Base-by-base conservation (phyloP, 1,140 invertebrate species). In the Steinernema khuongi region DNA sequence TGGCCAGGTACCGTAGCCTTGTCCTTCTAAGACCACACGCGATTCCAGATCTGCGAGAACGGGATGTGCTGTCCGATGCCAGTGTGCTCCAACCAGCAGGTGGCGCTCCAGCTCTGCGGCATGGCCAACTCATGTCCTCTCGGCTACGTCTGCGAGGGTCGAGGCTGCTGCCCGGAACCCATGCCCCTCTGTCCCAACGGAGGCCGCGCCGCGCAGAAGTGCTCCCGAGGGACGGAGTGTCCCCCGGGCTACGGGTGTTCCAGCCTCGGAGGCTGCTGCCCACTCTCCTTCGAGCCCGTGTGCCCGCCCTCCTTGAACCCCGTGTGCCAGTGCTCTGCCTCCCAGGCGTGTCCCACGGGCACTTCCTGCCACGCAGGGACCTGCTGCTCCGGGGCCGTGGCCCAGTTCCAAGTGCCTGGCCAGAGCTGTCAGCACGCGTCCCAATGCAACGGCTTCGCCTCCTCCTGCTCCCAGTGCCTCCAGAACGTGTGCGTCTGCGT, bases 241-340 rank as follows among this genome's bases (percentile, higher is more conserved):
- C 81, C 81, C 17, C 68, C 78, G 18, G 82, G 82, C 26, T 82
- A 83, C 71, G 77, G 81, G 70, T 82, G 79, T 44, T 81, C 81
- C 19, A 68, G 75, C 17, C 29, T 77, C 11, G 80, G 82, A 18
- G 82, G 79, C n/a, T 84, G 81, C 66, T 83, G 81, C 68, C 80
- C 76, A 30, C 60, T 79, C 11, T 81, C 73, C 18, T 71, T 77
- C 67, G 72, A 74, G 44, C 78, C 78, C 22, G 75, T 74, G n/a
- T 81, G 80, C 67, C 82, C 81, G 22, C 50, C 73, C 29, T 75
- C 72, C 32, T 70, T 70, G 29, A 73, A 75, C 31, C 80, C 81
- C 17, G 70, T 83, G 32, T 83, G 81, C 71, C 80, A 84, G 74
- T 83, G 81, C 71, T 83, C 81, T 18, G 68, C 78, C 7, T 82